Evolutionary conservation across 2,797 vertebrate species (phyloP).

Genomic region (Coranthus polyacanthus): DNA sequence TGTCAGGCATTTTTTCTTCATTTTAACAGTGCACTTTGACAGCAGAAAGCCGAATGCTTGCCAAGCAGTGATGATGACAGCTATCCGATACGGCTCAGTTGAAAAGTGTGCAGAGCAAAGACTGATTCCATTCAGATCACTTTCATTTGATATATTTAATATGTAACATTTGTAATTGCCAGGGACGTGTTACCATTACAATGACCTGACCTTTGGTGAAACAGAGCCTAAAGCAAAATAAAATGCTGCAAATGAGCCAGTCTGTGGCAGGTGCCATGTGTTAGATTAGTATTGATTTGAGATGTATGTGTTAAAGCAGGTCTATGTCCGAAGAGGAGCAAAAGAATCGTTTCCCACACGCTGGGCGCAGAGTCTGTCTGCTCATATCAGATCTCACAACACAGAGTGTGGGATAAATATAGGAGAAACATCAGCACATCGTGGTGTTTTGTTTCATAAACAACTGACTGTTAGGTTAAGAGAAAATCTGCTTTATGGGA

Average conservation of each 20-base stretch:
- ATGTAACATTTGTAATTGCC: conserved; percentile 11
- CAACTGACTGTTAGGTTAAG: not conserved
- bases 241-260: conserved; percentile 18
- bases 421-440: not conserved
- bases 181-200: conserved; percentile 27
- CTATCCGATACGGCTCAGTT: conserved; percentile 27
- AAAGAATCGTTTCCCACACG: conserved; percentile 32
- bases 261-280: conserved; percentile 35
- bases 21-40: conserved; percentile 4
- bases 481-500: not conserved
- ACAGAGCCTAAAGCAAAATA: conserved; percentile 38
- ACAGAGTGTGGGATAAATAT: not conserved
- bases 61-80: conserved; percentile 25
- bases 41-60: conserved; percentile 4
- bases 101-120: too few relatives aligned
- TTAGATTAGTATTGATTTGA: conserved; percentile 59
- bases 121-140: conserved; percentile 19
- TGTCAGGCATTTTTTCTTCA: not conserved
- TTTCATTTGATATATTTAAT: conserved; percentile 24
- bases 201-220: conserved; percentile 41
- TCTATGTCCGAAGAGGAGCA: conserved; percentile 12
- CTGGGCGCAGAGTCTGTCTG: conserved; percentile 6
- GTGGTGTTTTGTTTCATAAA: not conserved
- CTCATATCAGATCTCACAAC: conserved; percentile 23
- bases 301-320: conserved; percentile 33